Evolutionary conservation across 2,888 invertebrate genomes (phyloP), one percentile per base, ranked within the genome.

Genomic region (Meteorus cinctellus): DNA sequence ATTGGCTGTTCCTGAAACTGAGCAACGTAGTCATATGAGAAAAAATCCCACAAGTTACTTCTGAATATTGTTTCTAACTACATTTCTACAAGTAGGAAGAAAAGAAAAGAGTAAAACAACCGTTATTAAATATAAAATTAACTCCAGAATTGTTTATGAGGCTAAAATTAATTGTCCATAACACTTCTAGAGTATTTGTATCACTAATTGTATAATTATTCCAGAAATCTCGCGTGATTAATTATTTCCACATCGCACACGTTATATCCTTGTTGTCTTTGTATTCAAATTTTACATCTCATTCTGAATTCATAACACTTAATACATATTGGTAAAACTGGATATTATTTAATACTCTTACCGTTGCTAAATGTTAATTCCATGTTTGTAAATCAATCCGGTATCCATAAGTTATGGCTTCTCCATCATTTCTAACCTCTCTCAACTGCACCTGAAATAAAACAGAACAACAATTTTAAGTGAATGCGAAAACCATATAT

Each of bases 1-100:
- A 89, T 92, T 92, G 90, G 93, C 93, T 87, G 93, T 93, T 90
- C 92, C 94, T 94, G 90, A 19, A 91, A 91, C 77, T 78, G 76
- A 77, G 69, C 68, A 68, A 45, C 45, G 34, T 70, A 77, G 74
- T 55, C 19, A 75, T 75, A 72, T 73, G 27, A 70, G 59, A 65
- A 60, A 48, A 62, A 69, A 63, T 60, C 27, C 62, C 45, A 55
- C 55, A 55, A 19, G 19, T 34, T 45, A 60, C 27, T 27, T 59
- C 34, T 24, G 27, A 68, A 4, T 34, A 71, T 36, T 2, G 29
- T 29, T 45, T 51, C 27, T 36, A 5, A 19, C 62, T 19, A 34
- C 60, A 12, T 31, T 74, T 66, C 71, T 59, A 65, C 16, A 24
- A 60, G 55, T 59, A 62, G n/a, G 29, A 60, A 24, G 48, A 75